These are phyloP conservation scores for Xenopus petersii DNA, from an alignment of 2,797 vertebrate species.

Conservation along the genomic window DNA sequence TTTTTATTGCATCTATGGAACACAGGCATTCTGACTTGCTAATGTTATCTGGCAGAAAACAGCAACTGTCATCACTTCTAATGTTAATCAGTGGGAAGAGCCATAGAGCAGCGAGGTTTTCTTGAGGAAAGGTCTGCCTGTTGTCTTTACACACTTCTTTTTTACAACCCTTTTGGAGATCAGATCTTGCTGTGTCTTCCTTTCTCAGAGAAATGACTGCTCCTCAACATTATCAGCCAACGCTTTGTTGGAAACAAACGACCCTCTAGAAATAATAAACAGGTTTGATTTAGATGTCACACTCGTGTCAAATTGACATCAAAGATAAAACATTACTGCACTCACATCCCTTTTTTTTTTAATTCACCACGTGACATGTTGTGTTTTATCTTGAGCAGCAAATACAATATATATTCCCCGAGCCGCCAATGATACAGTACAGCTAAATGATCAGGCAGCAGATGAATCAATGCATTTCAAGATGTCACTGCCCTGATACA, in stretches of 20 bases:
- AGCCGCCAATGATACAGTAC: not conserved
- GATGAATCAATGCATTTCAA: too few species aligned
- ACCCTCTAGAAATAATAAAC: conserved; percentile 8
- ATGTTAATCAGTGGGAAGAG: too few species aligned
- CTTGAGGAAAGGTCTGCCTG: too few species aligned
- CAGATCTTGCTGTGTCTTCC: conserved; percentile 13
- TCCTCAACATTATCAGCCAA: conserved; percentile 5
- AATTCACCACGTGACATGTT: not conserved
- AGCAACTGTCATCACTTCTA: too few species aligned
- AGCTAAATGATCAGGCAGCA: too few species aligned
- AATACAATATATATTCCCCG: not conserved
- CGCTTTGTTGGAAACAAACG: conserved; percentile 3
- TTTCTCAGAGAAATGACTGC: conserved; percentile 14
- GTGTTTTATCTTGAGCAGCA: not conserved
- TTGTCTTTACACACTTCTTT: not conserved
- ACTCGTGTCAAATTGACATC: not conserved
- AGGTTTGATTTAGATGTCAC: conserved; percentile 9
- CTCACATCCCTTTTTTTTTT: not conserved
- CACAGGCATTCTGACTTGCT: too few species aligned
- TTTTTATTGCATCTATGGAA: too few species aligned
- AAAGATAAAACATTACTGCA: not conserved
- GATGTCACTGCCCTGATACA: too few species aligned
- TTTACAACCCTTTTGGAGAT: conserved; percentile 7
- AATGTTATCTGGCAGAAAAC: too few species aligned
- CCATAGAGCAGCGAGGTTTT: too few species aligned